These are phyloP conservation scores for Limnephilus lunatus DNA, from an alignment of 2,888 invertebrate species.

Conservation along the genomic window DNA sequence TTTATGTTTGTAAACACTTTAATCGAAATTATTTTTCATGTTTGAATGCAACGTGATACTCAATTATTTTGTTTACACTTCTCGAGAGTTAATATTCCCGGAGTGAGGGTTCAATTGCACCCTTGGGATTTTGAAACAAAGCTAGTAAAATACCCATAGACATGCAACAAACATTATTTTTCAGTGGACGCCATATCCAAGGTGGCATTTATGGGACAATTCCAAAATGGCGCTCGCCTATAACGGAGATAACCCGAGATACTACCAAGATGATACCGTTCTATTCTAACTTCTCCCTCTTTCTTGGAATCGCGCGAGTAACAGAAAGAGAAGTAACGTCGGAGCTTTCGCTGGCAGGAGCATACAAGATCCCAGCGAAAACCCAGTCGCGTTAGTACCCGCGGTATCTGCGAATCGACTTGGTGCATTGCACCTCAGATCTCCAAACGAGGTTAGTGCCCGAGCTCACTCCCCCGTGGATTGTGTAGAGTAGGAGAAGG, in stretches of 20 bases:
- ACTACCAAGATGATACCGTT: background rate
- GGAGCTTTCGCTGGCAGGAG: background rate
- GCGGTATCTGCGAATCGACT: background rate
- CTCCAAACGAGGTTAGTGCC: conserved; percentile 47
- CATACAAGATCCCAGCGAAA: background rate
- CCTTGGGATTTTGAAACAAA: background rate
- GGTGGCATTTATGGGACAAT: conserved; percentile 6
- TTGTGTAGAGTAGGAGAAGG: background rate
- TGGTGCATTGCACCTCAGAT: conserved; percentile 61
- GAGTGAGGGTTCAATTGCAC: background rate
- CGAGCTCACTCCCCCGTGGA: conserved; percentile 34
- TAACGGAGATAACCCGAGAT: background rate
- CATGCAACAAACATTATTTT: background rate
- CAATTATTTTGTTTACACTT: background rate
- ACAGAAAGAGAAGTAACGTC: background rate
- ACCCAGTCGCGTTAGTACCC: background rate
- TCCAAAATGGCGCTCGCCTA: conserved; percentile 34
- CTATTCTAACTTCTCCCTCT: background rate
- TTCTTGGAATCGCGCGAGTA: background rate
- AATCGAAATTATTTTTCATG: background rate
- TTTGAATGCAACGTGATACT: background rate
- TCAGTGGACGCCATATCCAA: background rate
- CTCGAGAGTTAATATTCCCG: background rate
- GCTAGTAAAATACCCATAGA: background rate
- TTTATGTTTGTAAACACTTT: background rate